These are phyloP conservation scores for Drosophila peninsularis DNA, from an alignment of 2,888 invertebrate genomes.

Conservation along the genomic window DNA sequence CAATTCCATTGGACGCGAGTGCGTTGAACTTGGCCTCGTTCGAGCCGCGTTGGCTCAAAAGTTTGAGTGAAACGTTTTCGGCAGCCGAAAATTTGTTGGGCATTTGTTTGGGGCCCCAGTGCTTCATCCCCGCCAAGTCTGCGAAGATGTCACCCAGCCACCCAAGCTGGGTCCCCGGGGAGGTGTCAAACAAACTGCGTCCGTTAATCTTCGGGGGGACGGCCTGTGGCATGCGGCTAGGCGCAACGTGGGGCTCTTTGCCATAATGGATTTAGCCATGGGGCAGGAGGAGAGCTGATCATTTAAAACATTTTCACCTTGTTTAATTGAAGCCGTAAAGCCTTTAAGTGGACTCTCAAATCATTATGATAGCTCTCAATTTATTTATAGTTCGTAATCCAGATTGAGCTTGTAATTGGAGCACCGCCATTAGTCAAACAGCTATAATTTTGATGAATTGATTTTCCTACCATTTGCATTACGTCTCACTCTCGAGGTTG, in stretches of 20 bases:
- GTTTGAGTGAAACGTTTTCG: constrained; percentile 62
- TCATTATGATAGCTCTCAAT: not conserved
- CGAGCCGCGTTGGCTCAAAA: constrained; percentile 19
- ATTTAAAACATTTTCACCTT: not conserved
- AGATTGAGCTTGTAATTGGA: not conserved
- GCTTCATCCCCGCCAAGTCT: constrained; percentile 9
- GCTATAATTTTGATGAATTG: not conserved
- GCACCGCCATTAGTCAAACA: not conserved
- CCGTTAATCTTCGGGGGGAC: constrained; percentile 61
- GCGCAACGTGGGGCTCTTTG: constrained; percentile 48
- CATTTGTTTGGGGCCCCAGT: constrained; percentile 12
- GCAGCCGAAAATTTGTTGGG: constrained; percentile 39
- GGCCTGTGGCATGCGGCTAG: constrained; percentile 16
- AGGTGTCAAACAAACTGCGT: constrained; percentile 60
- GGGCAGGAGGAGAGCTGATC: not conserved
- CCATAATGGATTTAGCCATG: constrained; percentile 10
- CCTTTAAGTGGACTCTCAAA: not conserved
- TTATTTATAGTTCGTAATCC: not conserved
- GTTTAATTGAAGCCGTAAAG: not conserved
- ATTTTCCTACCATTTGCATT: not conserved
- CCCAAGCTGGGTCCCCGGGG: constrained; percentile 26
- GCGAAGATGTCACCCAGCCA: constrained; percentile 35
- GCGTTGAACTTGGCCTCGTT: constrained; percentile 67
- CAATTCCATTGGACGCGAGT: constrained; percentile 43
- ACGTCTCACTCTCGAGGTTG: not conserved